These are phyloP conservation scores for Syrista parreyssii DNA, from an alignment of 2,888 invertebrate genomes.

Conservation along the genomic window DNA sequence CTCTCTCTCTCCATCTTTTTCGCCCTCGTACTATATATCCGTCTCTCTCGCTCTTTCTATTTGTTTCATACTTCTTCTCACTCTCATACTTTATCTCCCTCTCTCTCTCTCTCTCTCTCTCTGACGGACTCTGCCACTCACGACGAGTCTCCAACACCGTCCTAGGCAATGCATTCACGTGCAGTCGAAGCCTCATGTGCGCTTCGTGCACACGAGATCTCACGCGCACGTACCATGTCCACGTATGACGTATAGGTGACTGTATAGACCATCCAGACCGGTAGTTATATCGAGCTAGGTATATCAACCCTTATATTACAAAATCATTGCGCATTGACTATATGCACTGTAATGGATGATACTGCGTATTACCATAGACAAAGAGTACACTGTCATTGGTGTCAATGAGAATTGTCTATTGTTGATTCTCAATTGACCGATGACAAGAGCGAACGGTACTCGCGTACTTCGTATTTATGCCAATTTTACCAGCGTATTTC, in stretches of 20 bases:
- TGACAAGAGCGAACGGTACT: not conserved
- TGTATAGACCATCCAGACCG: not conserved
- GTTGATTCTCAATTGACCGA: not conserved
- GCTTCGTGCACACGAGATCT: not conserved
- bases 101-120: not conserved
- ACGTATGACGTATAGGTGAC: not conserved
- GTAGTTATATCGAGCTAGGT: not conserved
- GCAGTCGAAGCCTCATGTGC: slow-evolving; percentile 9
- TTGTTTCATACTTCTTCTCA: slow-evolving; percentile 3
- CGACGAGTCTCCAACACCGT: slow-evolving; percentile 6
- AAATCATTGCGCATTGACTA: not conserved
- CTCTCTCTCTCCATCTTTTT: slow-evolving; percentile 4
- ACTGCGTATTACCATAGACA: not conserved
- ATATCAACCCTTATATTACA: not conserved
- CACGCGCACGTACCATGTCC: not conserved
- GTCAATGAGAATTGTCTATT: not conserved
- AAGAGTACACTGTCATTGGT: not conserved
- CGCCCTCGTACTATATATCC: slow-evolving; percentile 14
- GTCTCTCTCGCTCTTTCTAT: slow-evolving; percentile 10
- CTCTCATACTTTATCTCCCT: not conserved
- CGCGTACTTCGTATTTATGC: not conserved
- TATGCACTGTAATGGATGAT: not conserved
- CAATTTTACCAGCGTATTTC: not conserved
- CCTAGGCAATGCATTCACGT: not conserved
- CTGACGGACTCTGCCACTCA: slow-evolving; percentile 2